Conservation (phyloP, 2,888 invertebrate genomes). For the Lagria hirta region DNA sequence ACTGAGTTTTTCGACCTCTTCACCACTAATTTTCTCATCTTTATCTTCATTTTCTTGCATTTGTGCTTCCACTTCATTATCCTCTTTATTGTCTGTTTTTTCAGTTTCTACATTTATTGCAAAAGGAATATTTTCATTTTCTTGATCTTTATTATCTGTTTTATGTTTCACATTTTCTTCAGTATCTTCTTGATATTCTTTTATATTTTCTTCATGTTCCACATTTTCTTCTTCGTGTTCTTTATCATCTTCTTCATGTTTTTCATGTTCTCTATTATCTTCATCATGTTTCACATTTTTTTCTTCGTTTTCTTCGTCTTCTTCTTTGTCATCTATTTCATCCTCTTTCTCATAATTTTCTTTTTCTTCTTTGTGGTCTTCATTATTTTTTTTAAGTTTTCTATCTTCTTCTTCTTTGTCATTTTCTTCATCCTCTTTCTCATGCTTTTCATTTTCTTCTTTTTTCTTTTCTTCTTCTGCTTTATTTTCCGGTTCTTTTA, state of each 20-base stretch:
- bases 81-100: neutral
- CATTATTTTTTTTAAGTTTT: conserved; percentile 1
- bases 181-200: conserved; percentile 7
- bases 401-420: conserved; percentile 9
- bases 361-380: neutral
- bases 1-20: conserved; percentile 1
- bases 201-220: neutral
- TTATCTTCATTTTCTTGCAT: conserved; percentile 2
- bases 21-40: conserved; percentile 1
- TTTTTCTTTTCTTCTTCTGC: conserved; percentile 5
- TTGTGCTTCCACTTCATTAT: neutral
- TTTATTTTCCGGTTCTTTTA: no score
- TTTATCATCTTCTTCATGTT: neutral
- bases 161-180: conserved; percentile 4
- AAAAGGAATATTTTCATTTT: no score
- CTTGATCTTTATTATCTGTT: conserved; percentile 1
- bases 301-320: conserved; percentile 11
- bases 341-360: neutral
- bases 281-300: conserved; percentile 2
- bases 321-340: neutral
- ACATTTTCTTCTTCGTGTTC: neutral
- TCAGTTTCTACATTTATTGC: no score
- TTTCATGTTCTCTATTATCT: conserved; percentile 5
- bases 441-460: conserved; percentile 2
- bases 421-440: conserved; percentile 2